Conservation (phyloP, 2,797 vertebrate genomes). For the Distichodus sexfasciatus region DNA sequence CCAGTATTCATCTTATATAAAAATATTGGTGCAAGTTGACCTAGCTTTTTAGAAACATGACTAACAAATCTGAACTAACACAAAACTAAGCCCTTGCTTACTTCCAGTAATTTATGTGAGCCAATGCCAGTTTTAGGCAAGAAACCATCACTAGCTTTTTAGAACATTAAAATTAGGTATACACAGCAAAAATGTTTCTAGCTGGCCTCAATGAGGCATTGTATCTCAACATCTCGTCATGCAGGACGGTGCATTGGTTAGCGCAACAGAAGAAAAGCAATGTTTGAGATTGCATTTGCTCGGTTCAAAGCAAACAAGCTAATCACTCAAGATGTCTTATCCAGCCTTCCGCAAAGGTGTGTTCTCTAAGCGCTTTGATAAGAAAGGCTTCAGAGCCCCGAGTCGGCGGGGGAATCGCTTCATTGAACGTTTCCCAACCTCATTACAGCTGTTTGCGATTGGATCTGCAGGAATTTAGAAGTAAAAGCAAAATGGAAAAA, state of each 20-base stretch:
- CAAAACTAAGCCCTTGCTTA: too few species aligned
- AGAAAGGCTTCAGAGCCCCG: constrained; percentile 9
- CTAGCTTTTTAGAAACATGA: too few species aligned
- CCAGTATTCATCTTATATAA: too few species aligned
- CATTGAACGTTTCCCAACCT: constrained; percentile 30
- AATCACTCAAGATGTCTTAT: constrained; percentile 42
- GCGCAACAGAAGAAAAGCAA: background rate
- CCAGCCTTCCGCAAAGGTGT: constrained; percentile 15
- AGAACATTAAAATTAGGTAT: too few species aligned
- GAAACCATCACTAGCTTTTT: too few species aligned
- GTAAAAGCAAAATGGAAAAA: background rate
- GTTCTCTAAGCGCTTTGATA: constrained; percentile 21
- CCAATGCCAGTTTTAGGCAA: too few species aligned
- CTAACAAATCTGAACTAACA: too few species aligned
- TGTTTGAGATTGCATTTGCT: constrained; percentile 5
- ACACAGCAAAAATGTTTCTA: too few species aligned
- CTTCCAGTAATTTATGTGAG: too few species aligned
- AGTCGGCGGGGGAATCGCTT: constrained; percentile 22
- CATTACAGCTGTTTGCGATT: constrained; percentile 37
- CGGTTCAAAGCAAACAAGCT: constrained; percentile 20
- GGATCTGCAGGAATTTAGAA: constrained; percentile 12
- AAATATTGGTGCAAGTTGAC: too few species aligned
- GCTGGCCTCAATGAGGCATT: background rate
- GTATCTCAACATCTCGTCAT: background rate
- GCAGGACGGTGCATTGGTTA: background rate